phyloP scores from a whole-genome alignment of 2,797 vertebrate species.

The Trachurus trachurus region DNA sequence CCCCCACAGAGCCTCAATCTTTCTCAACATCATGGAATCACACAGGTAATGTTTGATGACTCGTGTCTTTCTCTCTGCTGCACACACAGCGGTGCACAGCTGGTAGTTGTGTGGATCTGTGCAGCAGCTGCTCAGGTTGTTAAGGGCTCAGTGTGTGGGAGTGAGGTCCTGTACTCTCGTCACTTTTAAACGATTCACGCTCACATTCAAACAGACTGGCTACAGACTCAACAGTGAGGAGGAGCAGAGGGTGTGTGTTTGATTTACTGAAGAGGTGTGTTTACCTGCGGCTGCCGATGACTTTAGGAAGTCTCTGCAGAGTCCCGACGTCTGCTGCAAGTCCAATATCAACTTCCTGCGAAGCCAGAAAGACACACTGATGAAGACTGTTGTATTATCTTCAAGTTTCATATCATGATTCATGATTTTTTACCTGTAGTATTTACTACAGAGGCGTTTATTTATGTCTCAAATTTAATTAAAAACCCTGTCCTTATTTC shows the following conservation, averaged over 20 bases:
- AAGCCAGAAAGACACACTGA: background rate
- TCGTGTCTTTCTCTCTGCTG: too few species aligned
- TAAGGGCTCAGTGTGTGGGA: too few species aligned
- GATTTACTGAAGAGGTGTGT: too few species aligned
- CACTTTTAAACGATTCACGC: background rate
- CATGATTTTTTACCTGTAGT: background rate
- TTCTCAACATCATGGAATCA: too few species aligned
- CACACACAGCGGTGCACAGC: too few species aligned
- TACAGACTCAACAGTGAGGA: too few species aligned
- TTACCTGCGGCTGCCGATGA: constrained; percentile 92
- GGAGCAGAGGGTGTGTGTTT: too few species aligned
- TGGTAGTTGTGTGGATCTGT: too few species aligned
- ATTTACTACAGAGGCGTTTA: background rate
- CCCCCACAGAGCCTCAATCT: too few species aligned
- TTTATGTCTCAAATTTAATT: background rate
- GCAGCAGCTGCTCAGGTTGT: too few species aligned
- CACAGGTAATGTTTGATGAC: too few species aligned
- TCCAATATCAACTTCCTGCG: constrained; percentile 92
- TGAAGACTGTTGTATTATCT: background rate
- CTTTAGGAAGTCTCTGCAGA: constrained; percentile 91
- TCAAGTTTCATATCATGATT: background rate
- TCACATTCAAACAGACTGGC: too few species aligned
- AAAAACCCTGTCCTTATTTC: background rate
- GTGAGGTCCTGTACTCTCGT: background rate
- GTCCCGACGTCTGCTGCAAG: constrained; percentile 92